Evolutionary conservation across 2,888 invertebrate species (phyloP).

Genomic region (Alcis repandata): DNA sequence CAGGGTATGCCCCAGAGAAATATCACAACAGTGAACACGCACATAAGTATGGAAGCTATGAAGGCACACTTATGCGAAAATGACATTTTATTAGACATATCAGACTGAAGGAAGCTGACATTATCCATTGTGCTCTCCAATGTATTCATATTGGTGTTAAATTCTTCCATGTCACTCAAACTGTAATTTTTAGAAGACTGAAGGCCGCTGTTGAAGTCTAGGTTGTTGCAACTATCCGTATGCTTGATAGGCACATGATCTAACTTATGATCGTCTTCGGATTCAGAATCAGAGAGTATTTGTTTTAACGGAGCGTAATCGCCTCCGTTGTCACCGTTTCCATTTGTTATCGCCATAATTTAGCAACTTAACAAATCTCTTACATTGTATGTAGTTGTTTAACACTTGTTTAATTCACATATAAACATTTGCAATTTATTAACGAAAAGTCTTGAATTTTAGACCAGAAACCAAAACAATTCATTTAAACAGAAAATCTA

Average conservation of each 20-base stretch:
- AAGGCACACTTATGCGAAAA: slow-evolving; percentile 89
- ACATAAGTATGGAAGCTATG: slow-evolving; percentile 89
- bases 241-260: slow-evolving; percentile 71
- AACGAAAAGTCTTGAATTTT: not conserved
- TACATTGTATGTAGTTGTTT: slow-evolving; percentile 41
- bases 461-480: not conserved
- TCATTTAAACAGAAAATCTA: not conserved
- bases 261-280: slow-evolving; percentile 89
- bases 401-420: too few species aligned
- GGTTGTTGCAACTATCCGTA: slow-evolving; percentile 75
- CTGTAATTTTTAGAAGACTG: slow-evolving; percentile 80
- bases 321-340: slow-evolving; percentile 76
- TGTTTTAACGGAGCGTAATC: slow-evolving; percentile 92
- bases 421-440: too few species aligned
- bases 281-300: slow-evolving; percentile 92
- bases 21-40: slow-evolving; percentile 89
- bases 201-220: slow-evolving; percentile 79
- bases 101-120: slow-evolving; percentile 81
- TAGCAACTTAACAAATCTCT: slow-evolving; percentile 4
- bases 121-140: slow-evolving; percentile 82
- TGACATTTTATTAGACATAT: slow-evolving; percentile 88
- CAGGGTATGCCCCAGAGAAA: slow-evolving; percentile 93
- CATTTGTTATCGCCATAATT: slow-evolving; percentile 76
- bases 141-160: slow-evolving; percentile 78
- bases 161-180: slow-evolving; percentile 80